Percentiles rank a stretch among this genome's conserved stretches.
phyloP scores from a whole-genome alignment of 2,888 invertebrate species.

The Cordilura impudica region DNA sequence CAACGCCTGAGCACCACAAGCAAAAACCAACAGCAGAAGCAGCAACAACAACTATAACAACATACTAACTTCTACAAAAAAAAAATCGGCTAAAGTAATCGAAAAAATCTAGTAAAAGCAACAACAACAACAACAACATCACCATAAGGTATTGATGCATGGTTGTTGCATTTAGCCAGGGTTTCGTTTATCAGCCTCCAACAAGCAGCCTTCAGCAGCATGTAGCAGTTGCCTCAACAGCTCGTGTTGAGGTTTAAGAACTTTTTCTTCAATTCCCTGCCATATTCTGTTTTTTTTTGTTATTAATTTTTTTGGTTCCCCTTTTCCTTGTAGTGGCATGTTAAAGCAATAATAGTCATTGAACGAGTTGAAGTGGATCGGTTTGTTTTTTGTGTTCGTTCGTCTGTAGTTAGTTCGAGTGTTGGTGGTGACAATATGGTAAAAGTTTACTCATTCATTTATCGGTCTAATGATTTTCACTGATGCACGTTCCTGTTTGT shows the following conservation, averaged over 20 bases:
- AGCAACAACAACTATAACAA: neutral
- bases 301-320: neutral
- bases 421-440: constrained; percentile 60
- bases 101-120: constrained; percentile 9
- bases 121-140: constrained; percentile 5
- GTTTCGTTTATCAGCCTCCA: constrained; percentile 33
- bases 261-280: constrained; percentile 14
- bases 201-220: neutral
- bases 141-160: constrained; percentile 56
- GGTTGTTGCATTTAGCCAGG: constrained; percentile 47
- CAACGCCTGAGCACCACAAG: constrained; percentile 46
- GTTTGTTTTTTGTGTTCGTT: constrained; percentile 1
- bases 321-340: constrained; percentile 25
- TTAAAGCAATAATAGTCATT: constrained; percentile 37
- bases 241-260: constrained; percentile 40
- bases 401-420: constrained; percentile 7
- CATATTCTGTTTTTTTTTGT: neutral
- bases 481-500: constrained; percentile 65
- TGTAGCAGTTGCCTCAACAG: constrained; percentile 6
- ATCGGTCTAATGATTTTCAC: constrained; percentile 69
- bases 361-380: neutral
- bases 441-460: constrained; percentile 69
- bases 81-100: constrained; percentile 7
- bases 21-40: neutral
- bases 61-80: constrained; percentile 9